Evolutionary conservation across 2,113 vertebrate species (phyloP).

Genomic region (Illadopsis cleaveri): DNA sequence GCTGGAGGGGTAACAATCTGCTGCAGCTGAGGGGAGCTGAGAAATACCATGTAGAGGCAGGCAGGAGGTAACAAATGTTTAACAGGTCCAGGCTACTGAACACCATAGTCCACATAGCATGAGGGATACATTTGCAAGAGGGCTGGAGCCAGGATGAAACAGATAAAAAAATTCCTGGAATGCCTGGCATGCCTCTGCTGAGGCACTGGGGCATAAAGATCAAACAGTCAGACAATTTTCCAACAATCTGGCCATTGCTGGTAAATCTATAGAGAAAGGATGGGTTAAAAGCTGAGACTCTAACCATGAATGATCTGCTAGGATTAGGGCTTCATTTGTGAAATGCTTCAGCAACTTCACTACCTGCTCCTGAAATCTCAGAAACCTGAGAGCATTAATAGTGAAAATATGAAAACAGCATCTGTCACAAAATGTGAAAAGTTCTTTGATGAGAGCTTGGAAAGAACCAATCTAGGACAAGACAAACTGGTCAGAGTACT

Average conservation of each 20-base stretch:
- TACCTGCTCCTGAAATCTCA: neutral
- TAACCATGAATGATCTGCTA: neutral
- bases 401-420: neutral
- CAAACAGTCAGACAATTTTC: neutral
- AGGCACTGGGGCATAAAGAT: neutral
- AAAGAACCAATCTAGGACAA: neutral
- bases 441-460: neutral
- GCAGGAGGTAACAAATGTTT: neutral
- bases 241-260: neutral
- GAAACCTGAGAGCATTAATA: neutral
- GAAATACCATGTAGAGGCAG: neutral
- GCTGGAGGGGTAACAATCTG: neutral
- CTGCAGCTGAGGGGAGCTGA: neutral
- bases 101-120: accelerated
- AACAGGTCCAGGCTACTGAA: neutral
- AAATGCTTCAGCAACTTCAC: neutral
- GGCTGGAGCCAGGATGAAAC: neutral
- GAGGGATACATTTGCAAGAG: neutral
- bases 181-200: neutral
- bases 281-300: neutral
- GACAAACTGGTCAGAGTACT: neutral
- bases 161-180: neutral
- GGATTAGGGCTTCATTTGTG: neutral
- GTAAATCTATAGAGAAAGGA: neutral
- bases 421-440: neutral